phyloP scores from a whole-genome alignment of 2,888 invertebrate genomes.

The Drosophila maculinotata region DNA sequence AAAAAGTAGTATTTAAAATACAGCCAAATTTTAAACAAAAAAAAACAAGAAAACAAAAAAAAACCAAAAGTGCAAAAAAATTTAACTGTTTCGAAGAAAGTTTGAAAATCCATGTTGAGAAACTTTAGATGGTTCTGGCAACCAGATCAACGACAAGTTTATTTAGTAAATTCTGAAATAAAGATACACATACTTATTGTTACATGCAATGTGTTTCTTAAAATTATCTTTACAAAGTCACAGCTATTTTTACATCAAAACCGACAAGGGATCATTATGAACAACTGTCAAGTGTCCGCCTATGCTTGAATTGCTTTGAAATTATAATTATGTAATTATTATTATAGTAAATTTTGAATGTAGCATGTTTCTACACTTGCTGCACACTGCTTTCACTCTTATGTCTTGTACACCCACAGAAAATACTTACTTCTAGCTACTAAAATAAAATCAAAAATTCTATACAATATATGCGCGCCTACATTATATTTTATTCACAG shows the following conservation, averaged over 20 bases:
- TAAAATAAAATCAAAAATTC: background rate
- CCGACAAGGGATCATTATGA: background rate
- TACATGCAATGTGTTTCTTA: background rate
- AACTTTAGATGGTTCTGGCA: constrained; percentile 10
- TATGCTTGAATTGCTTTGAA: too few species aligned
- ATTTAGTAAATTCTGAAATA: constrained; percentile 18
- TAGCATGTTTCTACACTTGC: too few species aligned
- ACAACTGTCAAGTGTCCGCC: too few species aligned
- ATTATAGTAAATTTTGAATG: too few species aligned
- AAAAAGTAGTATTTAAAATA: constrained; percentile 15
- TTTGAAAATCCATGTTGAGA: constrained; percentile 33
- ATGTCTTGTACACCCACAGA: background rate
- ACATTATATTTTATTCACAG: constrained; percentile 12
- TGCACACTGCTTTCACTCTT: background rate
- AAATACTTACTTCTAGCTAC: too few species aligned
- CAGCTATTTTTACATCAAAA: background rate
- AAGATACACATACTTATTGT: constrained; percentile 17
- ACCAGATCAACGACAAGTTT: constrained; percentile 16
- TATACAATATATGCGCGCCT: background rate
- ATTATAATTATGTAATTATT: too few species aligned
- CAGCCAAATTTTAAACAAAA: constrained; percentile 8
- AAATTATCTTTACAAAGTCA: too few species aligned
- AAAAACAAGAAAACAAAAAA: constrained; percentile 1
- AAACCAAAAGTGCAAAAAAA: constrained; percentile 9
- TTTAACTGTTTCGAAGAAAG: constrained; percentile 29